Conservation (phyloP, 2,113 vertebrate species). For the Heteronetta atricapilla region DNA sequence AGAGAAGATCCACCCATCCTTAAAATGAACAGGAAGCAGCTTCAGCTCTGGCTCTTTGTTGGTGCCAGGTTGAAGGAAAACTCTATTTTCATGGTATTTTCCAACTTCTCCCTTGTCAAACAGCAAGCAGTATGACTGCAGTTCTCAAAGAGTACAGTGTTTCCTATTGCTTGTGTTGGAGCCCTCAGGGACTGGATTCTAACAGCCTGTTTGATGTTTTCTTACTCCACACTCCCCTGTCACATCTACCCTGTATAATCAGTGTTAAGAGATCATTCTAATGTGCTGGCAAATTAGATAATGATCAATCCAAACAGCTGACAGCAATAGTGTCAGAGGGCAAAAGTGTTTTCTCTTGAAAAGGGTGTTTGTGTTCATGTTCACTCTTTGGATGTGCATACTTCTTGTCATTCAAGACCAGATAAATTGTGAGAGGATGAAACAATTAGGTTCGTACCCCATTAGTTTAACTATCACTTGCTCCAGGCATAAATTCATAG, state of each 20-base stretch:
- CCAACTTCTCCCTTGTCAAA: background rate
- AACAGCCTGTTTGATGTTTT: background rate
- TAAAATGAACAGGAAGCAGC: slow-evolving; percentile 11
- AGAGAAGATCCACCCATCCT: background rate
- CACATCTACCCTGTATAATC: background rate
- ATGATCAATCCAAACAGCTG: background rate
- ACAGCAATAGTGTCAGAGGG: background rate
- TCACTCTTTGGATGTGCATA: background rate
- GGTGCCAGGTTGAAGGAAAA: background rate
- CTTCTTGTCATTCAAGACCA: slow-evolving; percentile 8
- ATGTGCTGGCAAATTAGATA: background rate
- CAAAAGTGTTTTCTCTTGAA: slow-evolving; percentile 1
- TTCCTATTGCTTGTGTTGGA: background rate
- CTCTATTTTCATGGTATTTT: background rate
- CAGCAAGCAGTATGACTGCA: background rate
- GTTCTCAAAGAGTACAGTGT: background rate
- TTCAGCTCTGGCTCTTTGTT: slow-evolving; percentile 18
- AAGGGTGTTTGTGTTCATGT: background rate
- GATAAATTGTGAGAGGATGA: slow-evolving; percentile 1
- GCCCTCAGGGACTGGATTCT: background rate
- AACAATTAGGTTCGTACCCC: background rate
- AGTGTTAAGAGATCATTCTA: background rate
- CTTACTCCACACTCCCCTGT: background rate
- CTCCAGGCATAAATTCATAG: background rate
- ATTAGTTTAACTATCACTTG: background rate